These are phyloP conservation scores for Mesorhabditis belari DNA, from an alignment of 2,888 invertebrate genomes.

Conservation along the genomic window DNA sequence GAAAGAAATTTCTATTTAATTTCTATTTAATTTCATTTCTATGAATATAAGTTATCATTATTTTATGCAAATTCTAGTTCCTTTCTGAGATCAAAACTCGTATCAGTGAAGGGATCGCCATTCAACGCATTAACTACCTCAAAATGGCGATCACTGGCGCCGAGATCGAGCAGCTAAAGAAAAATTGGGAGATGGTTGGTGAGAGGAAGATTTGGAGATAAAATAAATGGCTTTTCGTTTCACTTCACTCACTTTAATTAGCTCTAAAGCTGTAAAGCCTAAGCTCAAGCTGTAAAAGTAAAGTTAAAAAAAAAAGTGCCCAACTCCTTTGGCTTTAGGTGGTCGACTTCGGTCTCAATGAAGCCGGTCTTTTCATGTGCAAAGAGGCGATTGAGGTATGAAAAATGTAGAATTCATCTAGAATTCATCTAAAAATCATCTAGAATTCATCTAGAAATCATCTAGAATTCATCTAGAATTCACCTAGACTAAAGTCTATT, in stretches of 20 bases:
- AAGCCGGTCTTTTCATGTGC: background rate
- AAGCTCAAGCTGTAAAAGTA: too few species aligned
- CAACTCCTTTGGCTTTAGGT: background rate
- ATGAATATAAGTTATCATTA: background rate
- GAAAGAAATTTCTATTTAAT: too few species aligned
- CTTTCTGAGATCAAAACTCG: constrained; percentile 30
- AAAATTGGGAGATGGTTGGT: background rate
- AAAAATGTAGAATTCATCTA: constrained; percentile 19
- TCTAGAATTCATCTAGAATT: too few species aligned
- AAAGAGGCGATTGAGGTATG: background rate
- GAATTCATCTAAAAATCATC: too few species aligned
- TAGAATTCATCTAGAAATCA: too few species aligned
- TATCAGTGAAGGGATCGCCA: constrained; percentile 41
- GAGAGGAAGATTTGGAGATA: too few species aligned
- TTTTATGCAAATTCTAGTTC: constrained; percentile 23
- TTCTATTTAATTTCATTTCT: too few species aligned
- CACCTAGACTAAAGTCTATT: too few species aligned
- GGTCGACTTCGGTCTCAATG: background rate
- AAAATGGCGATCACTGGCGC: constrained; percentile 37
- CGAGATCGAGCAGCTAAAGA: constrained; percentile 21
- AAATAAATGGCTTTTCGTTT: too few species aligned
- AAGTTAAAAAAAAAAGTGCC: too few species aligned
- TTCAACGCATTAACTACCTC: constrained; percentile 40
- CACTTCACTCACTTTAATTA: too few species aligned
- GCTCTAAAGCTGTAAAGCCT: too few species aligned